phyloP scores from a whole-genome alignment of 1,140 invertebrate genomes.

The Drosophila yakuba region DNA sequence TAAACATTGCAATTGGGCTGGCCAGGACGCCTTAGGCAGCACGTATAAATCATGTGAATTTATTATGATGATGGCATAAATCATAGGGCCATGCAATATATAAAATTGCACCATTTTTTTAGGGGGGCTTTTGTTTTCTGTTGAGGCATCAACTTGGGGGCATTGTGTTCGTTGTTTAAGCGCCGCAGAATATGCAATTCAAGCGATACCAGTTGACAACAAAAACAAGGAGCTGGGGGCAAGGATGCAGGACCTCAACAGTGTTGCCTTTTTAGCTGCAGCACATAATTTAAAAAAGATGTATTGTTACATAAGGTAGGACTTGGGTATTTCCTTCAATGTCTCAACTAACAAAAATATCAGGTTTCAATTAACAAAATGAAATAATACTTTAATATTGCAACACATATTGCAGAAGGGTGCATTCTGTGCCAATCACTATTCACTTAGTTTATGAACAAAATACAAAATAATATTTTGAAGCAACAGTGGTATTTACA shows the following conservation, averaged over 20 bases:
- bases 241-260: neutral
- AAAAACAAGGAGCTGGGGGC: slow-evolving; percentile 5
- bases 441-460: too few species aligned
- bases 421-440: too few species aligned
- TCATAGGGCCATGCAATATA: slow-evolving; percentile 70
- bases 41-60: slow-evolving; percentile 82
- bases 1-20: slow-evolving; percentile 32
- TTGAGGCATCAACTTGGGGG: slow-evolving; percentile 41
- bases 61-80: slow-evolving; percentile 84
- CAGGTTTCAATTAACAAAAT: too few species aligned
- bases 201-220: slow-evolving; percentile 56
- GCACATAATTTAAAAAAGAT: neutral
- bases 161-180: slow-evolving; percentile 72
- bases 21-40: slow-evolving; percentile 45
- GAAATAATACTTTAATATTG: too few species aligned
- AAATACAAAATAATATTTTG: neutral
- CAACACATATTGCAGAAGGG: too few species aligned
- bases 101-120: slow-evolving; percentile 64
- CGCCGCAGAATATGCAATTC: slow-evolving; percentile 75
- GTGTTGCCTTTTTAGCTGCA: slow-evolving; percentile 8
- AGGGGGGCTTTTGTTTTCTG: slow-evolving; percentile 18
- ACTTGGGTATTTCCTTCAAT: too few species aligned
- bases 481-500: neutral
- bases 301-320: too few species aligned
- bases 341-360: too few species aligned